phyloP scores from a whole-genome alignment of 2,888 invertebrate genomes.

The Eupithecia vulgata region DNA sequence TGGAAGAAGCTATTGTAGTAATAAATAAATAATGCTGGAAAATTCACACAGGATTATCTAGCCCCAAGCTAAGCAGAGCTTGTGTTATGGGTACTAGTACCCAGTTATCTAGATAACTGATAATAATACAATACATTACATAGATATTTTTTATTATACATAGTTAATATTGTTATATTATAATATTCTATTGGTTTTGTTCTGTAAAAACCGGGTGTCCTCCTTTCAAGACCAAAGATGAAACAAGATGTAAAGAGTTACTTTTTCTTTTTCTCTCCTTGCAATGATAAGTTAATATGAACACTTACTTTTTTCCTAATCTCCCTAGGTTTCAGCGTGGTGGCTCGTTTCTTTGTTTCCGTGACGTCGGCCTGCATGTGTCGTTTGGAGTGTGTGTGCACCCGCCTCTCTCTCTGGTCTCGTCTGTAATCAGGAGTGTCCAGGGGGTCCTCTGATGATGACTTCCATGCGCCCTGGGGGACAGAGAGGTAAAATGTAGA shows the following conservation, averaged over 20 bases:
- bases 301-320: constrained; percentile 64
- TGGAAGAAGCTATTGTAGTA: too few relatives aligned
- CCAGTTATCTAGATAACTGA: too few relatives aligned
- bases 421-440: constrained; percentile 40
- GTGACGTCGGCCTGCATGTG: constrained; percentile 62
- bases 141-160: too few relatives aligned
- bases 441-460: constrained; percentile 34
- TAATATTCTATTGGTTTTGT: too few relatives aligned
- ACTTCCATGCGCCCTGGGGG: constrained; percentile 58
- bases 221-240: background rate
- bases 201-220: too few relatives aligned
- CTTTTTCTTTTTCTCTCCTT: background rate
- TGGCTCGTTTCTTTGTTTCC: constrained; percentile 56
- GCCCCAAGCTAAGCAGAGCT: too few relatives aligned
- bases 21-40: too few relatives aligned
- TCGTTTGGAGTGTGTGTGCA: constrained; percentile 66
- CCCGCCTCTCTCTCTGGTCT: constrained; percentile 45
- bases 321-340: constrained; percentile 59
- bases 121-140: too few relatives aligned
- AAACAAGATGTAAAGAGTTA: background rate
- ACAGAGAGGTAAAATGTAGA: background rate
- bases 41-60: too few relatives aligned
- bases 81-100: too few relatives aligned
- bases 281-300: background rate
- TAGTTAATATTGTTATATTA: too few relatives aligned